These are phyloP conservation scores for Xestia rhomboidea DNA, from an alignment of 2,888 invertebrate genomes.

Conservation along the genomic window DNA sequence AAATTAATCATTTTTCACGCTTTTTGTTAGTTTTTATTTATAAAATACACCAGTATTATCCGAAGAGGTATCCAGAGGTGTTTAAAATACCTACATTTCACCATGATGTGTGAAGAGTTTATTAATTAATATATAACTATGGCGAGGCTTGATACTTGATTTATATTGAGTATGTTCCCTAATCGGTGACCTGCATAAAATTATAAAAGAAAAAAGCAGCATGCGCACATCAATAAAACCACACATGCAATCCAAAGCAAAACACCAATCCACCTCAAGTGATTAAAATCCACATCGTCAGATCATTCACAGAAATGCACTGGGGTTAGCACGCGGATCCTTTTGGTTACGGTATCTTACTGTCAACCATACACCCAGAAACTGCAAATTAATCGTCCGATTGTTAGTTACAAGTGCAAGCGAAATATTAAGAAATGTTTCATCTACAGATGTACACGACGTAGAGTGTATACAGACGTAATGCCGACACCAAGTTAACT, in stretches of 20 bases:
- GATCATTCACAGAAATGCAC: constrained; percentile 97
- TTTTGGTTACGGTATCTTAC: constrained; percentile 99
- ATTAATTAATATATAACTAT: not conserved
- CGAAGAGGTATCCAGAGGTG: not conserved
- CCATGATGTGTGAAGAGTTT: not conserved
- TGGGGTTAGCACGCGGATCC: constrained; percentile 98
- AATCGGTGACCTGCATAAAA: constrained; percentile 19
- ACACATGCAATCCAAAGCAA: constrained; percentile 73
- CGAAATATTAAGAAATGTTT: constrained; percentile 27
- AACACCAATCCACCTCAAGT: constrained; percentile 87
- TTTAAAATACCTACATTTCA: not conserved
- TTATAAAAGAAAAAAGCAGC: constrained; percentile 53
- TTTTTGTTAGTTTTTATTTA: not conserved
- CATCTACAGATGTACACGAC: constrained; percentile 14
- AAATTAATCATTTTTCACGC: not conserved
- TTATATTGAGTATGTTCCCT: not conserved
- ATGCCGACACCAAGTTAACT: not conserved
- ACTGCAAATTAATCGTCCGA: constrained; percentile 92
- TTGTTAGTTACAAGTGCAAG: constrained; percentile 84
- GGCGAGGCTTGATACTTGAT: not conserved
- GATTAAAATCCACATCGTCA: constrained; percentile 82
- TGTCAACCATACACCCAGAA: constrained; percentile 99
- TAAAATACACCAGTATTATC: not conserved
- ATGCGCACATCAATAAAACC: constrained; percentile 60
- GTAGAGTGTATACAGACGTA: constrained; percentile 30